Conservation (phyloP, 2,797 vertebrate genomes). For the Selene dorsalis region DNA sequence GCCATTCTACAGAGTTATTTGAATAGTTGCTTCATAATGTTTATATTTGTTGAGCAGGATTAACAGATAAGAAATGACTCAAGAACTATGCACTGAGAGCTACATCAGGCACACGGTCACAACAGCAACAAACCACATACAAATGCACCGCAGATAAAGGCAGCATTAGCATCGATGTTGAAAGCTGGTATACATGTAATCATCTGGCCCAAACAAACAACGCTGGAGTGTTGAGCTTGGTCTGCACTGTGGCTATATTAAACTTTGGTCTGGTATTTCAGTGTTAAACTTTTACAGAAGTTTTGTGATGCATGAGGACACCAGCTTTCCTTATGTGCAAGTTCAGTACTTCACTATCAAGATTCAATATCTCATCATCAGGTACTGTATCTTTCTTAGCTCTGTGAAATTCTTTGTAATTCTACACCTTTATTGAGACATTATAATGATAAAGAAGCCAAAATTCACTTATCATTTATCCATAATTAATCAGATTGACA, state of each 20-base stretch:
- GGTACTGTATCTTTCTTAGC: not conserved
- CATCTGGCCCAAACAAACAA: conserved; percentile 18
- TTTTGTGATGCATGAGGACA: not conserved
- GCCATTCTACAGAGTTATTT: not conserved
- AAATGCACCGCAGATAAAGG: conserved; percentile 28
- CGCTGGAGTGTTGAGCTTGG: not conserved
- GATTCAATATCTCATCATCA: not conserved
- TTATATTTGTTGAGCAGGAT: conserved; percentile 8
- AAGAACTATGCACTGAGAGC: conserved; percentile 10
- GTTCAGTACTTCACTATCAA: not conserved
- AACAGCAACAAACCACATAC: conserved; percentile 35
- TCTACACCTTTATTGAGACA: not conserved
- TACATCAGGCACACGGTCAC: conserved; percentile 13
- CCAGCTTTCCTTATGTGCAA: not conserved
- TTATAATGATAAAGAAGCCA: not conserved
- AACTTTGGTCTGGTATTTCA: not conserved
- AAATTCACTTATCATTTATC: conserved; percentile 24
- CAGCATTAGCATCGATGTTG: conserved; percentile 8
- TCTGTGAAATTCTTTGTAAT: conserved; percentile 15
- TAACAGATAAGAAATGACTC: not conserved
- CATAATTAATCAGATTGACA: conserved; percentile 28
- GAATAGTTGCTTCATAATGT: conserved; percentile 11
- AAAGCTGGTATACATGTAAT: conserved; percentile 10
- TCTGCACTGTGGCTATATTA: not conserved
- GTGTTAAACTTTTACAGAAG: not conserved